Evolutionary conservation across 2,113 vertebrate species (phyloP).

Genomic region (Scomber scombrus): DNA sequence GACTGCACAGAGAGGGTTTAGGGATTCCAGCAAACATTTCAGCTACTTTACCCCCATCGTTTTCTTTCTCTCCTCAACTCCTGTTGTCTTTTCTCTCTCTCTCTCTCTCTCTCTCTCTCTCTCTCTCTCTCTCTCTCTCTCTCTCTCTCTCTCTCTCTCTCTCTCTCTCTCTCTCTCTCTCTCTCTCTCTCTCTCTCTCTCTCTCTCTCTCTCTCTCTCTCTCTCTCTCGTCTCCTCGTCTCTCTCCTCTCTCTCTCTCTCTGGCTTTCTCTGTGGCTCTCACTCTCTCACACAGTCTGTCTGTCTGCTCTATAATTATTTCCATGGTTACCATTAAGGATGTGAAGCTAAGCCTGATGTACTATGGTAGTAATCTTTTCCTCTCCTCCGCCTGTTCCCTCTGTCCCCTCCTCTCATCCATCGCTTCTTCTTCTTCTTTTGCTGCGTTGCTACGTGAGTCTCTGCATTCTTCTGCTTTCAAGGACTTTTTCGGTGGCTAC

Average conservation of each 20-base stretch:
- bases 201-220: slow-evolving; percentile 22
- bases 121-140: slow-evolving; percentile 33
- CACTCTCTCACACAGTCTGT: slow-evolving; percentile 66
- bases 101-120: slow-evolving; percentile 28
- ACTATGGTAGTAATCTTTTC: slow-evolving; percentile 79
- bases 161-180: slow-evolving; percentile 23
- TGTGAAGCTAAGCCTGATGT: slow-evolving; percentile 82
- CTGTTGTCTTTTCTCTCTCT: slow-evolving; percentile 35
- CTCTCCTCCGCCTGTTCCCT: slow-evolving; percentile 61
- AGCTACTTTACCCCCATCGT: slow-evolving; percentile 51
- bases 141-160: slow-evolving; percentile 40
- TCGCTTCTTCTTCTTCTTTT: slow-evolving; percentile 31
- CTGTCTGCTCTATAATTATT: slow-evolving; percentile 87
- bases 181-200: slow-evolving; percentile 44
- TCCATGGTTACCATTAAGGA: slow-evolving; percentile 88
- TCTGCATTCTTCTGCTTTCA: slow-evolving; percentile 27
- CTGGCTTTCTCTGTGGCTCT: slow-evolving; percentile 19
- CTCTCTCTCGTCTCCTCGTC: slow-evolving; percentile 30
- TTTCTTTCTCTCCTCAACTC: slow-evolving; percentile 44
- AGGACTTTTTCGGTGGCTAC: slow-evolving; percentile 14
- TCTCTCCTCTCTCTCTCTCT: slow-evolving; percentile 36
- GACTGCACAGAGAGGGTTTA: slow-evolving; percentile 26
- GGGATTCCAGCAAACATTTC: slow-evolving; percentile 56
- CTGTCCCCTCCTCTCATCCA: slow-evolving; percentile 52
- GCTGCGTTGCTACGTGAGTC: slow-evolving; percentile 13